phyloP scores from a whole-genome alignment of 2,113 vertebrate genomes.

The Callipepla squamata region DNA sequence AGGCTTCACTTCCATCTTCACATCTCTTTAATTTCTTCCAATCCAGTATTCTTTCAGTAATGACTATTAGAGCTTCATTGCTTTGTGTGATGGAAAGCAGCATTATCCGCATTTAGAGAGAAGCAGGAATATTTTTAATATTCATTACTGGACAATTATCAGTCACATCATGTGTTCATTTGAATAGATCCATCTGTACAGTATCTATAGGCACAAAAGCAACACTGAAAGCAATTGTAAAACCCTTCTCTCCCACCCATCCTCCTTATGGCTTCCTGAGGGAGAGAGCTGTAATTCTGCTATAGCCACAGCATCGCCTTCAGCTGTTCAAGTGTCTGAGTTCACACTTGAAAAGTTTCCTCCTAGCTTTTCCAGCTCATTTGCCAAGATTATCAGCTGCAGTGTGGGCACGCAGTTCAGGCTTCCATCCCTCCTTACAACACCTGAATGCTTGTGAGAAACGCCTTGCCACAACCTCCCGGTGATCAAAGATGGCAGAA shows the following conservation, averaged over 20 bases:
- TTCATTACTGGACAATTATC: background rate
- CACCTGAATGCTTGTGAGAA: background rate
- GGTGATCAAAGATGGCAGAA: background rate
- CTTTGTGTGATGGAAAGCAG: background rate
- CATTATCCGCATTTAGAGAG: background rate
- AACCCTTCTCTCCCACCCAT: background rate
- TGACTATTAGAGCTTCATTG: background rate
- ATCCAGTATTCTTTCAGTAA: background rate
- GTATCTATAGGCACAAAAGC: background rate
- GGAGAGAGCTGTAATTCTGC: background rate
- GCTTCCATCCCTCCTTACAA: background rate
- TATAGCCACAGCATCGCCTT: background rate
- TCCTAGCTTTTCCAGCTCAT: background rate
- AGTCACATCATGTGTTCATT: background rate
- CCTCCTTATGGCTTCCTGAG: background rate
- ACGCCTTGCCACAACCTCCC: background rate
- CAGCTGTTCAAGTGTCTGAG: background rate
- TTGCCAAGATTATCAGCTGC: background rate
- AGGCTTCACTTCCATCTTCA: slow-evolving; percentile 48
- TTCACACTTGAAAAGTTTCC: background rate
- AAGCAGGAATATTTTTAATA: background rate
- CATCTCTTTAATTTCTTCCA: slow-evolving; percentile 38
- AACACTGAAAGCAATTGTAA: background rate
- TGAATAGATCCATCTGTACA: background rate
- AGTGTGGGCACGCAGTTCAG: background rate